A percentile compares a stretch with the other conserved stretches of the same genome.
phyloP scores from a whole-genome alignment of 1,140 invertebrate species.

The Drosophila paulistorum region DNA sequence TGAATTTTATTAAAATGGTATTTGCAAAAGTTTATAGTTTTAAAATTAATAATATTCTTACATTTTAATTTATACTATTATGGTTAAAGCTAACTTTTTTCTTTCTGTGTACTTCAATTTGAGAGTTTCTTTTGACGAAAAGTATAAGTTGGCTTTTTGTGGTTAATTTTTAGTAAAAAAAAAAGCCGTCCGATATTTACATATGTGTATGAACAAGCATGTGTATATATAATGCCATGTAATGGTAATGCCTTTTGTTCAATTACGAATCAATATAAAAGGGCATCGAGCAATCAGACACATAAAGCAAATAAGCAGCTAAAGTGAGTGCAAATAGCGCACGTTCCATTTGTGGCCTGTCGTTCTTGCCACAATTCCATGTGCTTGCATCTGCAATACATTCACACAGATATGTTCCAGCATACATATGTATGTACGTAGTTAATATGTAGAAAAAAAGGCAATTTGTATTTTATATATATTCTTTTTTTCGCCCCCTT shows the following conservation, averaged over 20 bases:
- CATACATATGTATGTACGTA: slow-evolving; percentile 34
- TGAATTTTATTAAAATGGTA: no score
- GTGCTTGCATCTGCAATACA: slow-evolving; percentile 46
- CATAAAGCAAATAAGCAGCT: slow-evolving; percentile 26
- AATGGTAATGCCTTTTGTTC: slow-evolving; percentile 17
- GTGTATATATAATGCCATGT: neutral
- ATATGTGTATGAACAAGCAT: neutral
- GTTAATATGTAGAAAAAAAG: slow-evolving; percentile 29
- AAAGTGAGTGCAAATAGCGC: slow-evolving; percentile 34
- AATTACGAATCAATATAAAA: slow-evolving; percentile 16
- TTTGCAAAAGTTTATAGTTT: no score
- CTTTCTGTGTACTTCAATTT: neutral
- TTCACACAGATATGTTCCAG: slow-evolving; percentile 40
- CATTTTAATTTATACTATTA: no score
- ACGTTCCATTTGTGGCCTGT: slow-evolving; percentile 76
- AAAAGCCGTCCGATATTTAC: neutral
- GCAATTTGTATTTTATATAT: slow-evolving; percentile 70
- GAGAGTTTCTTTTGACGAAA: neutral
- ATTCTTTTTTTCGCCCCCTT: slow-evolving; percentile 11
- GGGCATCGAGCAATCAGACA: slow-evolving; percentile 35
- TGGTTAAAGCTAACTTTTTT: neutral
- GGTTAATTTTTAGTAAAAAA: slow-evolving; percentile 1
- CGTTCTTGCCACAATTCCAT: slow-evolving; percentile 43
- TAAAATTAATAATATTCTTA: no score
- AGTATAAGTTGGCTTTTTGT: slow-evolving; percentile 1